Evolutionary conservation across 2,113 vertebrate genomes (phyloP).

Genomic region (Eolophus roseicapilla): DNA sequence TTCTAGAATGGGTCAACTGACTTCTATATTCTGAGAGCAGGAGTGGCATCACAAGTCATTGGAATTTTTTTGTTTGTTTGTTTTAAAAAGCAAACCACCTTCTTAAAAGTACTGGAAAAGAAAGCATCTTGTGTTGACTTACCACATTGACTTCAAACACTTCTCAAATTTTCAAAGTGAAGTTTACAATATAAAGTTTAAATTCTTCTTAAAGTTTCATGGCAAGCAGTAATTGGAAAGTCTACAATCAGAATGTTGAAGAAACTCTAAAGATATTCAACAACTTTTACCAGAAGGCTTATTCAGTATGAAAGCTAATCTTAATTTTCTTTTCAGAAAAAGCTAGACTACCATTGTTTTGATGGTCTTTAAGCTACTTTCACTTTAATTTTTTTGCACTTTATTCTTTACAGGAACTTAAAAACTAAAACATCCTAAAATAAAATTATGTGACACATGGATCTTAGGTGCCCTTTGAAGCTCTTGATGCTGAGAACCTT

Average conservation of each 20-base stretch:
- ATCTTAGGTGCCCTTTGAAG: not conserved
- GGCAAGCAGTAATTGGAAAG: not conserved
- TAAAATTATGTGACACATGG: not conserved
- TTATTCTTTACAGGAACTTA: not conserved
- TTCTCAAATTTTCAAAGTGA: not conserved
- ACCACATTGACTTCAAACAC: not conserved
- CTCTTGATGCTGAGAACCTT: not conserved
- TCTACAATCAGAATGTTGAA: not conserved
- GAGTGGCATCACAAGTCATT: not conserved
- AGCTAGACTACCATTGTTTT: not conserved
- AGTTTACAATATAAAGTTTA: not conserved
- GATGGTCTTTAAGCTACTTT: not conserved
- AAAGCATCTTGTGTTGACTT: not conserved
- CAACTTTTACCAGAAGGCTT: not conserved
- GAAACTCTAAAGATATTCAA: not conserved
- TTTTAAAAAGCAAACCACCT: not conserved
- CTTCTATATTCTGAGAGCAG: not conserved
- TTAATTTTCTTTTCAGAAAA: not conserved
- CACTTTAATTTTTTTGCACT: not conserved
- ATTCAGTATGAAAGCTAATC: not conserved
- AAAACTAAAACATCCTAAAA: not conserved
- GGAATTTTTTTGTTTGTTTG: not conserved
- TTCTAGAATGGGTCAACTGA: not conserved
- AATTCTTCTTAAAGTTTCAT: not conserved
- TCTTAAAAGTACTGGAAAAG: not conserved